Evolutionary conservation across 2,888 invertebrate genomes (phyloP).

Genomic region (Hirudinaria manillensis): DNA sequence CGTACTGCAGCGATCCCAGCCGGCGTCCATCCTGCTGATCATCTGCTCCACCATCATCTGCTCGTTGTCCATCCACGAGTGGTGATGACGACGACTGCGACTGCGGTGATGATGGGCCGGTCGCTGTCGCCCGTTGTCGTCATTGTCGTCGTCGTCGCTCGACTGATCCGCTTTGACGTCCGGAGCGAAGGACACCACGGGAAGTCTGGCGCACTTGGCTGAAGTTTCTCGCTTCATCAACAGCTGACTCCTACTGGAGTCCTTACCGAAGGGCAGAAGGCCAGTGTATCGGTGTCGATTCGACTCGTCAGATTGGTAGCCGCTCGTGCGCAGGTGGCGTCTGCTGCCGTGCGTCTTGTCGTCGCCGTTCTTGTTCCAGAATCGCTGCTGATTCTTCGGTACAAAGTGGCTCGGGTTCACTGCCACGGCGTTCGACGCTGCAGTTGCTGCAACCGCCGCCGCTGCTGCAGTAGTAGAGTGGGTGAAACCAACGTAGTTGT

Average conservation of each 20-base stretch:
- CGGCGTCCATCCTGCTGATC: slow-evolving; percentile 12
- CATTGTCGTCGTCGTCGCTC: slow-evolving; percentile 13
- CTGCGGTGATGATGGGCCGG: not conserved
- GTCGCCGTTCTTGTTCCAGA: slow-evolving; percentile 21
- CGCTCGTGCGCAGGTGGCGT: not conserved
- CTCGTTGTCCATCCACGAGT: slow-evolving; percentile 25
- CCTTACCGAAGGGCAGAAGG: not conserved
- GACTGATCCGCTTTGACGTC: slow-evolving; percentile 4
- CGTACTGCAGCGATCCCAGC: slow-evolving; percentile 77
- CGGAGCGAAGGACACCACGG: slow-evolving; percentile 20
- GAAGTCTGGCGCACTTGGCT: not conserved
- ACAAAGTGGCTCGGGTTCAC: slow-evolving; percentile 13
- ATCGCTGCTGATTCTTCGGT: slow-evolving; percentile 27
- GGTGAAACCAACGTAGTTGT: slow-evolving; percentile 24
- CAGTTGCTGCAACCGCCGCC: not conserved
- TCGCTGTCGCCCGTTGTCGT: slow-evolving; percentile 1
- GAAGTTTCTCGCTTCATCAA: not conserved
- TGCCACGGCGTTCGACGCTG: not conserved
- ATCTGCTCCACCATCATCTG: slow-evolving; percentile 10
- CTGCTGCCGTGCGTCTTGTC: not conserved
- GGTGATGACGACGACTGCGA: slow-evolving; percentile 8
- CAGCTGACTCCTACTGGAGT: not conserved
- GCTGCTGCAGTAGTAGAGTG: not conserved
- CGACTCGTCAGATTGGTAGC: not conserved
- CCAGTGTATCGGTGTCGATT: not conserved